Base-by-base conservation (phyloP, 2,888 invertebrate genomes). In the Troides oblongomaculatus region DNA sequence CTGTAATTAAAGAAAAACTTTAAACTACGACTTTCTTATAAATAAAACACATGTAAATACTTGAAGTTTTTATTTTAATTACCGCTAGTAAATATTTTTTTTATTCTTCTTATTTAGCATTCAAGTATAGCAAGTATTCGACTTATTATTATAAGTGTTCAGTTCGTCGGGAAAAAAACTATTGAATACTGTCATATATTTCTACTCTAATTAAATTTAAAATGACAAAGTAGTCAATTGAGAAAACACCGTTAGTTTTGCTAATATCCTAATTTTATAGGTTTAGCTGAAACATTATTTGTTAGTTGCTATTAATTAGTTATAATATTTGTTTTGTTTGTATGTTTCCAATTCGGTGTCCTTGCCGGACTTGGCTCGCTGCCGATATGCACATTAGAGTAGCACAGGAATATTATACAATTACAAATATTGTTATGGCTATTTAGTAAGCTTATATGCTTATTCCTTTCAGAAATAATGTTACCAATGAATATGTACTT, bases 1-100 rank as follows among this genome's bases (percentile, higher is more conserved):
- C 90, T 90, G 88, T 43, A 71, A 68, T 36, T 17, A 66, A n/a
- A 66, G 4, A 60, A 66, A 60, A 25, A 25, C 12, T 53, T 53
- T 2, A 18, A 53, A 53, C 2, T 6, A 53, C 18, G n/a, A n/a
- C n/a, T 53, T 53, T 10, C 12, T 46, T 46, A 46, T 46, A 46
- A 46, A 4, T 12, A 46, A 46, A 46, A 46, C 12, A 46, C 12
- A 2, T 46, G 46, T 46, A 46, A 46, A 46, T 46, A 46, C 2
- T 14, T 46, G 1, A 30, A 30, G 2, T 30, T 30, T 4, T 30
- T 30, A 14, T 4, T 46, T 46, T 46, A 46, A 14, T 12, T 46
- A 46, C 0, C 14, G 1, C 0, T 14, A 46, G 46, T 46, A 46
- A 2, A 46, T 46, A 14, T 0, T 6, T 1, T 39, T 10, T 14